Evolutionary conservation across 1,140 invertebrate genomes (phyloP).

Genomic region (Pogonomyrmex californicus): DNA sequence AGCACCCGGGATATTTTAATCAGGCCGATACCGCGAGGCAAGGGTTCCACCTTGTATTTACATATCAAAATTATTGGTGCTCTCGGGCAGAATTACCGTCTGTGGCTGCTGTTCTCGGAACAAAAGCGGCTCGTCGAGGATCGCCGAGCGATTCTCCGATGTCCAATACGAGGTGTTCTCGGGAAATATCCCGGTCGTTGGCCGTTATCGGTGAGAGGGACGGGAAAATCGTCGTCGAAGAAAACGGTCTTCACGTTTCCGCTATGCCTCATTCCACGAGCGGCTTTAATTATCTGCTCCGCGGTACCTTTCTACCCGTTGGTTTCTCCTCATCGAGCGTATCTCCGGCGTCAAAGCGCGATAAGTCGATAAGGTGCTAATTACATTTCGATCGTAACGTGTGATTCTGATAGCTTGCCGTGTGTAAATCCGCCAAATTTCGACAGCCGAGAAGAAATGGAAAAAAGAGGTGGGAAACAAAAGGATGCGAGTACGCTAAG

Average conservation of each 20-base stretch:
- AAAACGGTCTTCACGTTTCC: constrained; percentile 65
- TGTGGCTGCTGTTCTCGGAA: constrained; percentile 57
- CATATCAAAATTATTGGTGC: constrained; percentile 79
- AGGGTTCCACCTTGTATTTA: constrained; percentile 75
- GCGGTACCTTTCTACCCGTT: constrained; percentile 32
- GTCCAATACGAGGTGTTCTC: constrained; percentile 57
- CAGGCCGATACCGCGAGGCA: constrained; percentile 71
- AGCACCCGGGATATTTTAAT: constrained; percentile 76
- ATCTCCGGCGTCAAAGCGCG: not conserved
- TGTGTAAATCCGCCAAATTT: not conserved
- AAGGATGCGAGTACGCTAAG: not conserved
- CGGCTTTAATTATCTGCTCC: constrained; percentile 71
- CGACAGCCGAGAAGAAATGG: not conserved
- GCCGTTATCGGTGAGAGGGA: constrained; percentile 40
- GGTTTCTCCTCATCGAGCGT: constrained; percentile 8
- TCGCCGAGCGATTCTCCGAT: constrained; percentile 65
- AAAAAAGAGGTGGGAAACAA: not conserved
- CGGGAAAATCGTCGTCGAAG: constrained; percentile 58
- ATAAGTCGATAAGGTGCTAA: constrained; percentile 51
- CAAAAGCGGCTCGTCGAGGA: constrained; percentile 63
- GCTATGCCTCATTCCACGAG: constrained; percentile 35
- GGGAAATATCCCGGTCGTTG: constrained; percentile 38
- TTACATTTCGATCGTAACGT: constrained; percentile 33
- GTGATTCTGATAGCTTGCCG: not conserved
- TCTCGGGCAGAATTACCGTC: constrained; percentile 68